Evolutionary conservation across 1,140 invertebrate genomes (phyloP).

Genomic region (Pemphigus obesinymphae): DNA sequence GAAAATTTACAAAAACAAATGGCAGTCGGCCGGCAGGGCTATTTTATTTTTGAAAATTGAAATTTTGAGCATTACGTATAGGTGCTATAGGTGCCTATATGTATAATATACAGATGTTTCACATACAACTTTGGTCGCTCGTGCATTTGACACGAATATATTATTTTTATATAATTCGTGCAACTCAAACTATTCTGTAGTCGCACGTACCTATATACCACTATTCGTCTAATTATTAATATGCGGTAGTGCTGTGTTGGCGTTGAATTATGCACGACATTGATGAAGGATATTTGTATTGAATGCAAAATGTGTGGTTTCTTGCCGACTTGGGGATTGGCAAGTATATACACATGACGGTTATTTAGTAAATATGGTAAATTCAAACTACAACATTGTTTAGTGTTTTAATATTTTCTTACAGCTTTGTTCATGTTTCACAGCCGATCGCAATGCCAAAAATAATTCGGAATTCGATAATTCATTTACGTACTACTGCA

Average conservation of each 20-base stretch:
- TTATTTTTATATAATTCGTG: neutral
- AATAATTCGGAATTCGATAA: too few relatives aligned
- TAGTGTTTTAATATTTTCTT: neutral
- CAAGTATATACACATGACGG: neutral
- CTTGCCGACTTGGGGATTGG: neutral
- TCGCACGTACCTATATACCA: neutral
- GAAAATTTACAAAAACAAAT: too few relatives aligned
- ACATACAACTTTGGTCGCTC: neutral
- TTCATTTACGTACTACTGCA: too few relatives aligned
- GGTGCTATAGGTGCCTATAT: too few relatives aligned
- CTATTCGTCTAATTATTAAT: constrained; percentile 9
- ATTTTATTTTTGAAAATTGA: too few relatives aligned
- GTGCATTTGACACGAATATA: neutral
- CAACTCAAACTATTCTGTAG: neutral
- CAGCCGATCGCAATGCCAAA: too few relatives aligned
- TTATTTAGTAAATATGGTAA: neutral
- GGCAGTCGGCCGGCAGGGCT: too few relatives aligned
- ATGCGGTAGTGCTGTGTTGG: neutral
- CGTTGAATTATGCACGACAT: constrained; percentile 20
- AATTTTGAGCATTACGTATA: too few relatives aligned
- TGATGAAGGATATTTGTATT: neutral
- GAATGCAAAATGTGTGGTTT: neutral
- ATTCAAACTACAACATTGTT: neutral
- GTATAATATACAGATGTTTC: neutral
- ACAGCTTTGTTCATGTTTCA: too few relatives aligned